These are phyloP conservation scores for Hypanus sabinus DNA, from an alignment of 2,113 vertebrate genomes.

Conservation along the genomic window DNA sequence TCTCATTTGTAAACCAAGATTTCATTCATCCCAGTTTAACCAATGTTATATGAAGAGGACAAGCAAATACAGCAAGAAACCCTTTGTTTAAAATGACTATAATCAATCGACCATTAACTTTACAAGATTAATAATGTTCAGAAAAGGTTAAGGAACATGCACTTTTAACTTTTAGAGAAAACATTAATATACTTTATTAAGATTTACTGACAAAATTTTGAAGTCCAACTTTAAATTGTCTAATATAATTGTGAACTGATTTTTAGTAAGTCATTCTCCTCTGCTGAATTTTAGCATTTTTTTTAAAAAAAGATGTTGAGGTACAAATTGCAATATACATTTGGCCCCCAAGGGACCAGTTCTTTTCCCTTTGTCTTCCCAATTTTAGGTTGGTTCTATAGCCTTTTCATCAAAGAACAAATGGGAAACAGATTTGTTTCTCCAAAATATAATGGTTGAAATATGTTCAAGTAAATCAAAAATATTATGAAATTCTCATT, in stretches of 20 bases:
- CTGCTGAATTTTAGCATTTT: neutral
- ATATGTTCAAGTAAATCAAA: neutral
- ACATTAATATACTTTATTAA: neutral
- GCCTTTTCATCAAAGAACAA: neutral
- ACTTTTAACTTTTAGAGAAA: slow-evolving; percentile 34
- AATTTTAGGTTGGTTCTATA: neutral
- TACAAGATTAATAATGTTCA: slow-evolving; percentile 29
- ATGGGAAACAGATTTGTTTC: neutral
- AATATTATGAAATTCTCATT: neutral
- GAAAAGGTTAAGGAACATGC: neutral
- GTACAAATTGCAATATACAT: slow-evolving; percentile 29
- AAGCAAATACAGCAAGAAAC: neutral
- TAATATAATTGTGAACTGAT: slow-evolving; percentile 27
- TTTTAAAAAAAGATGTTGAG: slow-evolving; percentile 4
- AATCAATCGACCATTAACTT: slow-evolving; percentile 19
- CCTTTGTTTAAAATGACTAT: slow-evolving; percentile 21
- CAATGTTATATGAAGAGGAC: slow-evolving; percentile 65
- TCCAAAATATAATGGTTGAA: neutral
- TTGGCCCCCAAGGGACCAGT: slow-evolving; percentile 27
- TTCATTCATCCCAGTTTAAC: slow-evolving; percentile 74
- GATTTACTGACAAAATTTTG: slow-evolving; percentile 18
- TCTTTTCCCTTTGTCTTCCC: slow-evolving; percentile 24
- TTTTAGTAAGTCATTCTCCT: slow-evolving; percentile 18
- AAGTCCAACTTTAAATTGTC: slow-evolving; percentile 25
- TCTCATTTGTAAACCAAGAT: slow-evolving; percentile 88